Conservation (phyloP, 2,113 vertebrate genomes). For the Gracilinanus agilis region DNA sequence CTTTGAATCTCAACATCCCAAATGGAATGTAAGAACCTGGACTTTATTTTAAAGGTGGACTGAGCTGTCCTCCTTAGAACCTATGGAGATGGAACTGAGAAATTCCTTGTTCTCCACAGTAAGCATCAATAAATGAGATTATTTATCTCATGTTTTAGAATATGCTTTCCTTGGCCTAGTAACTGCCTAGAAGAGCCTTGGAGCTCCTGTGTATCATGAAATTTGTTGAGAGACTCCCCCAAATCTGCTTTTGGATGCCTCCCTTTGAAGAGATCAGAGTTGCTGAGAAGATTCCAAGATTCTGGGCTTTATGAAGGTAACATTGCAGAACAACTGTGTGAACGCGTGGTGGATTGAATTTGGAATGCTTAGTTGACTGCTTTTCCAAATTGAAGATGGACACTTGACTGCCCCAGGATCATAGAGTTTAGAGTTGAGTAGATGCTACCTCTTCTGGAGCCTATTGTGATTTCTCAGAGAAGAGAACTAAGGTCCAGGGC, state of each 20-base stretch:
- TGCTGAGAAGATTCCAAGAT: constrained; percentile 43
- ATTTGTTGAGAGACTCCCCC: constrained; percentile 76
- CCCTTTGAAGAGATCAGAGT: constrained; percentile 46
- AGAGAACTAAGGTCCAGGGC: not conserved
- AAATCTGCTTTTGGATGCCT: constrained; percentile 71
- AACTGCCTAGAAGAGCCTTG: constrained; percentile 72
- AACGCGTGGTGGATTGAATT: not conserved
- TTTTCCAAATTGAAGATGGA: not conserved
- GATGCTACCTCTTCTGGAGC: no score
- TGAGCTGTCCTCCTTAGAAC: constrained; percentile 24
- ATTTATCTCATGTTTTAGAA: constrained; percentile 75
- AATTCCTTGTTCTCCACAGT: constrained; percentile 72
- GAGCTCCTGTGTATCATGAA: constrained; percentile 80
- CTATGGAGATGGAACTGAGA: constrained; percentile 64
- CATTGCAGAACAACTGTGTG: not conserved
- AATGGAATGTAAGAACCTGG: not conserved
- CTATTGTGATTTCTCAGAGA: not conserved
- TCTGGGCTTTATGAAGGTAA: constrained; percentile 39
- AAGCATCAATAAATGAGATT: constrained; percentile 74
- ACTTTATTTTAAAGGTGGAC: not conserved
- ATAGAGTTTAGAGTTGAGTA: no score
- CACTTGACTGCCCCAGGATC: not conserved
- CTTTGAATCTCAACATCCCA: not conserved
- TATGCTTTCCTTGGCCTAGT: constrained; percentile 73
- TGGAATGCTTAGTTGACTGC: no score